Evolutionary conservation across 2,797 vertebrate species (phyloP), one percentile per base, ranked within the genome.

Genomic region (Channallabes apus): DNA sequence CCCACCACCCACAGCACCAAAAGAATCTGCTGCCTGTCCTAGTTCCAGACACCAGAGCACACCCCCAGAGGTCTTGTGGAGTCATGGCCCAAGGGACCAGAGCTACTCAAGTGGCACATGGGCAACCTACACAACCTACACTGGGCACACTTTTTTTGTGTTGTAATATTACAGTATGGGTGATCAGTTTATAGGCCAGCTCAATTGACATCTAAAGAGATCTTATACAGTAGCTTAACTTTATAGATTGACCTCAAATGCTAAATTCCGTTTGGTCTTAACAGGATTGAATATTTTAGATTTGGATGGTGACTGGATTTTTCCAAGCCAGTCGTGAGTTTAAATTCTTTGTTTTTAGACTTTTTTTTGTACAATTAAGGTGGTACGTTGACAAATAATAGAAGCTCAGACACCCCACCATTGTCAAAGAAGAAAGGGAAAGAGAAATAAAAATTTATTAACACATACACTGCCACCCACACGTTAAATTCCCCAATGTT

Each of bases 381-480:
- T 6, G 0, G 54, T 35, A 59, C 72, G 54, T 20, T 62, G 72
- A 71, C 27, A 72, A 67, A 80, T 85, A 54, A 72, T 76, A 82
- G 22, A 32, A 67, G 54, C 35, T 22, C 5, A 8, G 14, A 73
- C 38, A 27, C 12, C 24, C 22, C 38, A 20, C 35, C 17, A 64
- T 18, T 71, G 67, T 27, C 51, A 32, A 79, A 2, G 20, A 18
- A 83, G 64, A 54, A 65, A 32, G 24, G 3, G 27, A 58, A 56
- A 29, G 15, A 75, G 27, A 3, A 79, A 15, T 18, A 65, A 14
- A 3, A n/a, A 35, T 82, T 79, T 38, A 83, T 72, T 35, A 35
- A 75, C 72, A 76, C 73, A 64, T 41, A 82, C 56, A 78, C 32
- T 20, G 59, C 54, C 82, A 83, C 59, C 71, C 62, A 85, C 56